Evolutionary conservation across 2,888 invertebrate genomes (phyloP), one percentile per base, ranked within the genome.

Genomic region (Drosophila siamana): DNA sequence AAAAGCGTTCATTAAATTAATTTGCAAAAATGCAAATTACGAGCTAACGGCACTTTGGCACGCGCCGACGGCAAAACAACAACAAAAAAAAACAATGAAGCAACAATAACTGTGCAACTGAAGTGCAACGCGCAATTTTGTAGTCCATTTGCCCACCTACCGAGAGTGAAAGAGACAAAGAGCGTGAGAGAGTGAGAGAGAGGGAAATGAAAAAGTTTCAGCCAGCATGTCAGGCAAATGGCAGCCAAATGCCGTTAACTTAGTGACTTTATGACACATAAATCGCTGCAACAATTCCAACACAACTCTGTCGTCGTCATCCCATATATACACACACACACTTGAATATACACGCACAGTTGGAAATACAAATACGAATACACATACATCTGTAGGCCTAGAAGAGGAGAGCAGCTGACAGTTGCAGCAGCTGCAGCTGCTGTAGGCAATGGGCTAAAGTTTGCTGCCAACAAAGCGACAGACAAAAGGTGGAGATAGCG

Each of bases 201-300:
- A n/a, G 56, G 8, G 26, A 47, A 51, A 51, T 66, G 55, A 57
- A 60, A 33, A 65, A 69, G 40, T 76, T 60, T 60, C 40, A 56
- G 64, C 52, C 44, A 60, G 62, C 72, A 68, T 86, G 74, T 48
- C 67, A 76, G 76, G 74, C 69, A 72, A 80, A 84, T 78, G 87
- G 88, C 87, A 74, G 81, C 54, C 74, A 84, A 88, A 80, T 80
- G 80, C 75, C 78, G 69, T 78, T 82, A 89, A 81, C 90, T 91
- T 89, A 90, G 88, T 91, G 91, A 90, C 90, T 90, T 90, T 91
- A 90, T 90, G 90, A 90, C 90, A 90, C 91, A 90, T 90, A 90
- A 91, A 91, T 90, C 78, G 87, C 74, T 69, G 88, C 72, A 78
- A 70, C 74, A 74, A 83, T 80, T 57, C 75, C 44, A 55, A 63